Conservation (phyloP, 2,797 vertebrate species). For the Alosa sapidissima region DNA sequence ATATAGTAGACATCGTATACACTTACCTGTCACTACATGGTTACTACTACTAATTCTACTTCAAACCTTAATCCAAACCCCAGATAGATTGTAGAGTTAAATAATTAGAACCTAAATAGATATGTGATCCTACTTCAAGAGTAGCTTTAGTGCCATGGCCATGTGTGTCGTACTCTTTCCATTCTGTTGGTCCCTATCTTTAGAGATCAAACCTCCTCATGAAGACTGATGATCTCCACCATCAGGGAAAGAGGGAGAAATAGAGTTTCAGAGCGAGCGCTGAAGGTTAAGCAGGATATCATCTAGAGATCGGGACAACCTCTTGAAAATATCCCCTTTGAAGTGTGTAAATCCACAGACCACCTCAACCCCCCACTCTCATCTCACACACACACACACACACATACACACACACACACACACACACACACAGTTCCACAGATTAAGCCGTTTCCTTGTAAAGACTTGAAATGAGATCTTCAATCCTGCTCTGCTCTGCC, state of each 20-base stretch:
- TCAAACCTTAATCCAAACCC: not conserved
- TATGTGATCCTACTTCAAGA: conserved; percentile 36
- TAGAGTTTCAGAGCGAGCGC: not conserved
- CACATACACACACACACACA: not conserved
- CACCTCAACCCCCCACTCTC: conserved; percentile 21
- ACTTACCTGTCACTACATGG: no score
- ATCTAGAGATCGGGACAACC: conserved; percentile 36
- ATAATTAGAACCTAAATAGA: not conserved
- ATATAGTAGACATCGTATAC: not conserved
- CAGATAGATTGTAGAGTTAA: not conserved
- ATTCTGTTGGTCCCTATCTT: not conserved
- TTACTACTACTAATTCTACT: not conserved
- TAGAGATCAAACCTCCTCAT: conserved; percentile 18
- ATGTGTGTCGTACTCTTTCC: not conserved
- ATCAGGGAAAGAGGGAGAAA: not conserved
- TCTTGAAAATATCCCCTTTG: conserved; percentile 41
- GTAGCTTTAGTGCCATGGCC: conserved; percentile 22
- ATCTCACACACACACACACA: not conserved
- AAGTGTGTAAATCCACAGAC: conserved; percentile 49
- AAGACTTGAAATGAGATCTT: conserved; percentile 45
- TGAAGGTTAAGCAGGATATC: conserved; percentile 45
- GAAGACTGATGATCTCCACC: conserved; percentile 27
- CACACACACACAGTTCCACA: conserved; percentile 29
- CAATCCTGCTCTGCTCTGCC: conserved; percentile 41
- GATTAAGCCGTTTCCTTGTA: conserved; percentile 39